These are phyloP conservation scores for Oscheius sp. DNA, from an alignment of 2,888 invertebrate species.

Conservation along the genomic window DNA sequence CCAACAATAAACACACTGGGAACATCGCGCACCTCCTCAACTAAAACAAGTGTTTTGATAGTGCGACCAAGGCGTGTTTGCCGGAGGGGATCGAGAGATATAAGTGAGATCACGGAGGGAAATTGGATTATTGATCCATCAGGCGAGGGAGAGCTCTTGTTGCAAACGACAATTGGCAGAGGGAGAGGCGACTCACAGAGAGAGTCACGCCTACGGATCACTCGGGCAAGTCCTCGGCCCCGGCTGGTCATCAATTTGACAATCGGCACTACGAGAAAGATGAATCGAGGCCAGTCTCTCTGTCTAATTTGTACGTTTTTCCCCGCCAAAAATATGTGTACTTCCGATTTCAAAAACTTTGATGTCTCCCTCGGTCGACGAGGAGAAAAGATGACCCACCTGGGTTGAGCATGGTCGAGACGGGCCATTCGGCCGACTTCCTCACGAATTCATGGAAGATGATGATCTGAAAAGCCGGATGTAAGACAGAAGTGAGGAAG, in stretches of 20 bases:
- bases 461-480: not conserved
- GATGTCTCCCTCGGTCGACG: not conserved
- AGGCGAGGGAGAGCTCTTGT: slow-evolving; percentile 23
- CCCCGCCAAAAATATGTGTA: too few relatives aligned
- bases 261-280: not conserved
- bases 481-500: not conserved
- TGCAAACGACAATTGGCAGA: slow-evolving; percentile 36
- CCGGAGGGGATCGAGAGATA: slow-evolving; percentile 4
- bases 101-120: slow-evolving; percentile 5
- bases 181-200: slow-evolving; percentile 5
- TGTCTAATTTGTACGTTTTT: slow-evolving; percentile 16
- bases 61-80: slow-evolving; percentile 5
- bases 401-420: slow-evolving; percentile 31
- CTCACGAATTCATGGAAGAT: slow-evolving; percentile 15
- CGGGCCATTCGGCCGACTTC: slow-evolving; percentile 16
- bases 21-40: slow-evolving; percentile 1
- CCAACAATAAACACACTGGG: slow-evolving; percentile 15
- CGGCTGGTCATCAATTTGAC: slow-evolving; percentile 14
- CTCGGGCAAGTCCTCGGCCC: too few relatives aligned
- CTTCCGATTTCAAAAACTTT: too few relatives aligned
- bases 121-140: slow-evolving; percentile 15
- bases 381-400: slow-evolving; percentile 2
- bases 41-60: slow-evolving; percentile 27
- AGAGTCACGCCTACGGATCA: too few relatives aligned
- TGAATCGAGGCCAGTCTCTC: not conserved